Base-by-base conservation (phyloP, 2,113 vertebrate genomes). In the Hydrolagus affinis region DNA sequence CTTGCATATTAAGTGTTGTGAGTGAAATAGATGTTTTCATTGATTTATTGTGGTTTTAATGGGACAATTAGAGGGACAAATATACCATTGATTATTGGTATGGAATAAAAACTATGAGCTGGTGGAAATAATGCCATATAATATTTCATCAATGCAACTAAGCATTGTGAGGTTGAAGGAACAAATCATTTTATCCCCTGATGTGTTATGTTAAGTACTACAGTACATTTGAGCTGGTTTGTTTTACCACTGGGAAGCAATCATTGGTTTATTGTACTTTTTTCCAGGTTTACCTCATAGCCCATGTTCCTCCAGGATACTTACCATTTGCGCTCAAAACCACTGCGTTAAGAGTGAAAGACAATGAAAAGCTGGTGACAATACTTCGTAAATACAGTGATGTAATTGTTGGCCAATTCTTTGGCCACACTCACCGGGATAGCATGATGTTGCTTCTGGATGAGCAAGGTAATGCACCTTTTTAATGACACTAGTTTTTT, bases 371-470 rank as follows among this genome's bases (percentile, higher is more conserved):
- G 85, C 90, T 98, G 87, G 90, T 98, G 60, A 86, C 89, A 86
- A 96, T 98, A 88, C 96, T 96, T 88, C 93, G 95, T 88, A 91
- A 88, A 75, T 94, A 96, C 92, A 96, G 95, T 21, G 87, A 88
- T 4, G 86, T 99, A 78, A 95, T 98, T 73, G 90, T 85, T 0
- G 96, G 96, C 12, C 97, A 99, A 6, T 98, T 99, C 92, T 99
- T 95, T 44, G 98, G 98, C 83, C 97, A 99, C 89, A 98, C 95
- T 19, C 98, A 99, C 88, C 92, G 93, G 86, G 97, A 99, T 87
- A 98, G 96, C 88, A 85, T 98, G 86, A 98, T 98, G 97, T 91
- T 98, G 85, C 94, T 99, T 87, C 87, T 95, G 83, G 94, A 98
- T 91, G 86, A 90, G 80, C 89, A 92, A 89, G 96, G 97, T 98